A percentile compares a stretch with the other conserved stretches of the same genome.
Conservation (phyloP, 2,888 invertebrate genomes). For the Lasioglossum vierecki region DNA sequence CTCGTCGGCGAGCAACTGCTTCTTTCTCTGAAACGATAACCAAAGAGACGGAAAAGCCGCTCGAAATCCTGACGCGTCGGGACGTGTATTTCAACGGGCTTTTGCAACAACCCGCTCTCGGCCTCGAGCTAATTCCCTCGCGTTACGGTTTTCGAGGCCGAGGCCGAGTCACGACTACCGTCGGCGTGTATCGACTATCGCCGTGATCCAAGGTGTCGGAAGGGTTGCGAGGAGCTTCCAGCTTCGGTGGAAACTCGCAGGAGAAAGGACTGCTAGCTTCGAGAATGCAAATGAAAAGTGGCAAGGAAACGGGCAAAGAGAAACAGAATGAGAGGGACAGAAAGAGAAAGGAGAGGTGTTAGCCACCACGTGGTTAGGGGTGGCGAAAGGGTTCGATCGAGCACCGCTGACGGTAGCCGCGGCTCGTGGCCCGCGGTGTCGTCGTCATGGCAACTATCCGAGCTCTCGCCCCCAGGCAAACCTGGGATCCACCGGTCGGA, state of each 20-base stretch:
- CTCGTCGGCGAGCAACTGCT: neutral
- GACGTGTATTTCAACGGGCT: neutral
- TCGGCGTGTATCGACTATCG: neutral
- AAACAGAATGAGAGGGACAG: neutral
- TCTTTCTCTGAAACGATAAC: neutral
- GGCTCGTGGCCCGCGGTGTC: constrained; percentile 70
- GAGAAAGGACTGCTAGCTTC: neutral
- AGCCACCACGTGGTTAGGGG: constrained; percentile 20
- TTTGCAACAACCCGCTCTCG: neutral
- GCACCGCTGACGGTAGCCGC: constrained; percentile 74
- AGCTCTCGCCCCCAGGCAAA: constrained; percentile 76
- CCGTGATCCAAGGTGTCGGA: neutral
- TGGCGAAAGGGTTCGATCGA: constrained; percentile 73
- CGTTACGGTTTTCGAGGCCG: neutral
- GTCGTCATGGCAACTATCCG: constrained; percentile 78
- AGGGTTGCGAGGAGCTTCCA: neutral
- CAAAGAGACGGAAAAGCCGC: neutral
- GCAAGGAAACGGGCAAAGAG: neutral
- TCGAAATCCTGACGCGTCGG: neutral
- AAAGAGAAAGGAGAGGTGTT: neutral
- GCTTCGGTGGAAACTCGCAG: neutral
- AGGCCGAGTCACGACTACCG: neutral
- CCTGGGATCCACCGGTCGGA: constrained; percentile 74
- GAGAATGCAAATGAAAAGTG: neutral
- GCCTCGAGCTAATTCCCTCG: neutral